A percentile compares a stretch with the other conserved stretches of the same genome.
These are phyloP conservation scores for Casuarius casuarius DNA, from an alignment of 2,113 vertebrate species.

Conservation along the genomic window DNA sequence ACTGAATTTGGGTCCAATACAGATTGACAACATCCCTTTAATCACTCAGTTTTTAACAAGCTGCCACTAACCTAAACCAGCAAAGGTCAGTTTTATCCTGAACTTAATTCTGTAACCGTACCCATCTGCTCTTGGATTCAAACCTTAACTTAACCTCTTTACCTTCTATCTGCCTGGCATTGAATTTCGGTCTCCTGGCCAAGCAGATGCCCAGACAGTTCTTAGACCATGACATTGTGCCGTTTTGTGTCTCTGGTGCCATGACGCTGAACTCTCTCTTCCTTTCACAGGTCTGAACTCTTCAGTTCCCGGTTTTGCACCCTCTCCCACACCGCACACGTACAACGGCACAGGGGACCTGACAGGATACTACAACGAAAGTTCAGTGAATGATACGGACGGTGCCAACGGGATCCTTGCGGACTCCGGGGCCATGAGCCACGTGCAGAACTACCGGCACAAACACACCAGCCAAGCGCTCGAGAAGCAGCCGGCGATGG, in stretches of 20 bases:
- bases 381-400: constrained; percentile 52
- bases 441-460: constrained; percentile 72
- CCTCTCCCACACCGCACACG: constrained; percentile 63
- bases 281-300: constrained; percentile 75
- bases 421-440: constrained; percentile 34
- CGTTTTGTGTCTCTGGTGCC: not conserved
- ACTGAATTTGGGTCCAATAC: not conserved
- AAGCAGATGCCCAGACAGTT: not conserved
- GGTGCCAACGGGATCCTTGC: not conserved
- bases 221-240: not conserved
- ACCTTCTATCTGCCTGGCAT: not conserved
- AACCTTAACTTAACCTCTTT: constrained; percentile 57
- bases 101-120: not conserved
- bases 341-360: constrained; percentile 37
- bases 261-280: constrained; percentile 15
- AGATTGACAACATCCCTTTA: not conserved
- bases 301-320: constrained; percentile 70
- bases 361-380: constrained; percentile 53
- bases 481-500: constrained; percentile 75
- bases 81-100: not conserved
- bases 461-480: constrained; percentile 62
- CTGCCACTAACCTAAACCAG: not conserved
- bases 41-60: not conserved
- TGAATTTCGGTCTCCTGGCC: constrained; percentile 46
- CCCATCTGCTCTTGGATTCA: constrained; percentile 19